These are phyloP conservation scores for Anagrus nilaparvatae DNA, from an alignment of 1,140 invertebrate species.

Conservation along the genomic window DNA sequence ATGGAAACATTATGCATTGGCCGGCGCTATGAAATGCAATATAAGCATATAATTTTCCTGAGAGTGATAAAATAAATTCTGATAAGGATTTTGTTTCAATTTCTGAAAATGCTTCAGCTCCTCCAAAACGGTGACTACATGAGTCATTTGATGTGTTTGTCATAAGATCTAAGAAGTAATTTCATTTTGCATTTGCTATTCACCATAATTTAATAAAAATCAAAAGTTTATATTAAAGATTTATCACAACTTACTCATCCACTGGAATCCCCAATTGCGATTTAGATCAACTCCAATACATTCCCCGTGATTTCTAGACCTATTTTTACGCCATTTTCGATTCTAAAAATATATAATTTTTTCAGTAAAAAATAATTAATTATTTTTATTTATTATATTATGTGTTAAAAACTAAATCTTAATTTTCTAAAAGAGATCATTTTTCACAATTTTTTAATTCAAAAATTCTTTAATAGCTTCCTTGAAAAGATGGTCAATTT, in stretches of 20 bases:
- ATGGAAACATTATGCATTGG: slow-evolving; percentile 60
- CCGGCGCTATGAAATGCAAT: slow-evolving; percentile 68
- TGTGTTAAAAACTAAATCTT: background rate
- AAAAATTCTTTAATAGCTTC: background rate
- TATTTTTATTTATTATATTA: slow-evolving; percentile 1
- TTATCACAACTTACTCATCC: slow-evolving; percentile 42
- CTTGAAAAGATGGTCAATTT: background rate
- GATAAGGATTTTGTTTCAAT: slow-evolving; percentile 54
- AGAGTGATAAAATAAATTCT: slow-evolving; percentile 39
- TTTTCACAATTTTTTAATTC: background rate
- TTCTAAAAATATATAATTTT: slow-evolving; percentile 36
- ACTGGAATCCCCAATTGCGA: slow-evolving; percentile 63
- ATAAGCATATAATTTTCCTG: slow-evolving; percentile 50
- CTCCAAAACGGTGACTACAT: slow-evolving; percentile 61
- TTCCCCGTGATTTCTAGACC: slow-evolving; percentile 34
- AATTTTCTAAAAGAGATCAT: background rate
- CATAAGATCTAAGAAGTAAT: slow-evolving; percentile 28
- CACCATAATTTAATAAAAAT: too few relatives aligned
- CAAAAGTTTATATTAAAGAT: slow-evolving; percentile 8
- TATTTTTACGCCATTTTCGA: slow-evolving; percentile 64
- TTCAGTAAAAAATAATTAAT: too few relatives aligned
- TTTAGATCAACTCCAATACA: slow-evolving; percentile 62
- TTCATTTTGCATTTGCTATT: background rate
- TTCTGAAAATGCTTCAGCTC: slow-evolving; percentile 60
- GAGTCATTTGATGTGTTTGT: slow-evolving; percentile 53